Percentiles rank a stretch among this genome's conserved stretches.
Evolutionary conservation across 2,113 vertebrate genomes (phyloP).

Genomic region (Actenoides lindsayi): DNA sequence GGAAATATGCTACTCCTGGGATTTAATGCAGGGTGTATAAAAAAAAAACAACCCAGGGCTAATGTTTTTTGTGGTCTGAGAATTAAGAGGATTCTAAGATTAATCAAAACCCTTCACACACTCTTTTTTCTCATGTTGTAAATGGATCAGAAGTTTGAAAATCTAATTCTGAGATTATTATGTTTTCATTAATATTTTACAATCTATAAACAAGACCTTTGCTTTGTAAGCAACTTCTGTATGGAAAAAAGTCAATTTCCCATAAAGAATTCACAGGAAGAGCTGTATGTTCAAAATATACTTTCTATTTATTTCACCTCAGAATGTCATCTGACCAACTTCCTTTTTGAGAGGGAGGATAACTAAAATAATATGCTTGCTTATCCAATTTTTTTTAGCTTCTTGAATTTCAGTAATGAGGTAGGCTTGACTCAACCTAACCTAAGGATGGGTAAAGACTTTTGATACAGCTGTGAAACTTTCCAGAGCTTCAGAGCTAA

Average conservation of each 20-base stretch:
- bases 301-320: constrained; percentile 57
- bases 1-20: neutral
- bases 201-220: constrained; percentile 32
- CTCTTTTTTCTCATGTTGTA: neutral
- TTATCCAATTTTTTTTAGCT: neutral
- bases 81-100: neutral
- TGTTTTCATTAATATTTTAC: neutral
- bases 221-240: neutral
- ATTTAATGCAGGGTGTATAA: neutral
- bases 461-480: neutral
- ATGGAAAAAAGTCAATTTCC: constrained; percentile 2
- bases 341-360: constrained; percentile 12
- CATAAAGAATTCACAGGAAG: constrained; percentile 12
- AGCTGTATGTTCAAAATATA: constrained; percentile 26
- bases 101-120: constrained; percentile 1
- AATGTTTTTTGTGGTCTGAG: neutral
- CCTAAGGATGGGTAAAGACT: neutral
- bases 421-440: neutral
- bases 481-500: neutral
- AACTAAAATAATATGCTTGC: constrained; percentile 43
- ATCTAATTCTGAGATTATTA: neutral
- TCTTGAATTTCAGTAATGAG: neutral
- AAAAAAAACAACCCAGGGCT: neutral
- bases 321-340: neutral
- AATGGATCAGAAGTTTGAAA: neutral